A percentile compares a stretch with the other conserved stretches of the same genome.
These are phyloP conservation scores for Nasonia giraulti DNA, from an alignment of 1,140 invertebrate species.

Conservation along the genomic window DNA sequence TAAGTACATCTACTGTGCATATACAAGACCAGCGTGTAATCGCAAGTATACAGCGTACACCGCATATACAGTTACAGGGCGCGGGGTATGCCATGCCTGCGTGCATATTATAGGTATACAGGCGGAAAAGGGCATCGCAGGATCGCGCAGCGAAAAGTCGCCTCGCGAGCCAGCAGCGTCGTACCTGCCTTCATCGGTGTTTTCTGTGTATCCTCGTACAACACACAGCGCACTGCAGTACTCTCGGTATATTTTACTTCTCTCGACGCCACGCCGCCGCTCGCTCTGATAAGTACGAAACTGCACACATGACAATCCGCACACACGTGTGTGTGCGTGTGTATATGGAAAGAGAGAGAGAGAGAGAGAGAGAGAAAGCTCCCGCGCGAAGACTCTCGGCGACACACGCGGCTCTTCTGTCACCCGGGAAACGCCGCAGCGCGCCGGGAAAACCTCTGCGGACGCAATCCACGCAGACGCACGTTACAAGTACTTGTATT, in stretches of 20 bases:
- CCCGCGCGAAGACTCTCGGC: constrained; percentile 42
- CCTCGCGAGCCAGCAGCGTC: neutral
- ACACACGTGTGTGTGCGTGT: neutral
- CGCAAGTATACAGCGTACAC: neutral
- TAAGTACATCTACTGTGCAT: too few species aligned
- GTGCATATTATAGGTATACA: neutral
- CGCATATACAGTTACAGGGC: too few species aligned
- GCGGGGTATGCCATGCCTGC: too few species aligned
- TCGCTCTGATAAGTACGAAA: neutral
- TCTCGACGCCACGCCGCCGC: neutral
- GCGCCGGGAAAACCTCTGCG: constrained; percentile 52
- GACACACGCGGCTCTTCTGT: constrained; percentile 55
- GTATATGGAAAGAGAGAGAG: neutral
- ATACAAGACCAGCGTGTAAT: neutral
- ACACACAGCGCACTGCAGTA: neutral
- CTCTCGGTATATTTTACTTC: too few species aligned
- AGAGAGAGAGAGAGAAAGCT: too few species aligned
- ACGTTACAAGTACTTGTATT: neutral
- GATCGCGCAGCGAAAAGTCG: too few species aligned
- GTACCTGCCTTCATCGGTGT: neutral
- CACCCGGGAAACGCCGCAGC: constrained; percentile 65
- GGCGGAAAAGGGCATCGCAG: too few species aligned
- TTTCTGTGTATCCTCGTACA: neutral
- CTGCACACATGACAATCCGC: neutral
- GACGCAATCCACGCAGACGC: neutral